Evolutionary conservation across 2,113 vertebrate genomes (phyloP).

Genomic region (Sprattus sprattus): DNA sequence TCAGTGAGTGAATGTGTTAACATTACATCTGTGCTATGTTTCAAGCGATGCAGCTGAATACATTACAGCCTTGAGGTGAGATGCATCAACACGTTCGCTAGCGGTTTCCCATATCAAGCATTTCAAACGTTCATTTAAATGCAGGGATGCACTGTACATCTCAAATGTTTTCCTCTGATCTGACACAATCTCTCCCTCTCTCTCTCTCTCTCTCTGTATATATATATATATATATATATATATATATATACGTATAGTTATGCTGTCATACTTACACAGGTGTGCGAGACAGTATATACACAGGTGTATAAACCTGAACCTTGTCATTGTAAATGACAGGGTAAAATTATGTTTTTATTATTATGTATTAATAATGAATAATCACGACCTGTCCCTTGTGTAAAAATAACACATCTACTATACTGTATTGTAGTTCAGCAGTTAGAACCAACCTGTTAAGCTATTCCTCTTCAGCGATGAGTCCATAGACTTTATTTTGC

Average conservation of each 20-base stretch:
- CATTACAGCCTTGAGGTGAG: neutral
- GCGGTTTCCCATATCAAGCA: neutral
- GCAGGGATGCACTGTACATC: neutral
- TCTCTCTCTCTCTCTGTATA: neutral
- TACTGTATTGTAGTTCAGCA: too few relatives aligned
- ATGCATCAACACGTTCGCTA: neutral
- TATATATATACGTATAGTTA: neutral
- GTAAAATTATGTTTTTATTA: too few relatives aligned
- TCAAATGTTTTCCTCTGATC: neutral
- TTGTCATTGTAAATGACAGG: too few relatives aligned
- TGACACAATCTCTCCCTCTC: neutral
- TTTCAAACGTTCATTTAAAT: neutral
- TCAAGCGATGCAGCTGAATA: neutral
- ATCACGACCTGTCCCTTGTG: too few relatives aligned
- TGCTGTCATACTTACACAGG: conserved; percentile 45
- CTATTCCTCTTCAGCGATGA: too few relatives aligned
- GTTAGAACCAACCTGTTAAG: too few relatives aligned
- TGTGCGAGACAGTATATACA: conserved; percentile 41
- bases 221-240: neutral
- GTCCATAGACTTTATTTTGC: neutral
- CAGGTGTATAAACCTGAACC: neutral
- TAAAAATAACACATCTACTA: too few relatives aligned
- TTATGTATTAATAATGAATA: too few relatives aligned
- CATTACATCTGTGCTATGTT: neutral
- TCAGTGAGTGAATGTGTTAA: neutral